Base-by-base conservation (phyloP, 2,888 invertebrate species). In the Xanthostigma xanthostigma region DNA sequence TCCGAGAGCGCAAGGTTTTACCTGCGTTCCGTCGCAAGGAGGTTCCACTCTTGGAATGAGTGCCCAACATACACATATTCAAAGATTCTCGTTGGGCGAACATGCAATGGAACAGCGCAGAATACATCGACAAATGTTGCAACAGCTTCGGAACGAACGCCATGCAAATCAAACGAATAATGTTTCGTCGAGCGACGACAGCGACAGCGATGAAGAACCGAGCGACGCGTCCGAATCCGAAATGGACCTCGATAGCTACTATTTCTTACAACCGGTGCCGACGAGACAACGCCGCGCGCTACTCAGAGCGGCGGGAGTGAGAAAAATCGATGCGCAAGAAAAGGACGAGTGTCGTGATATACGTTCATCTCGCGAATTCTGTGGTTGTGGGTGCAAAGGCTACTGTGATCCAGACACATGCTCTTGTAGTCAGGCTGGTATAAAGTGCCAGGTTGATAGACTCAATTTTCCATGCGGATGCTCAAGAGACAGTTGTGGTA, bases 361-460 rank as follows among this genome's bases (percentile, higher is more conserved):
- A 57, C 76, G 95, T 53, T 81, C 85, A 33, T 93, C 93, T 8
- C 75, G 95, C 13, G 95, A 96, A 64, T 86, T 89, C 59, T 94
- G 94, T 66, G 94, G 94, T 40, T 94, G 94, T 65, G 82, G 84
- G 43, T 94, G 94, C 64, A 86, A 91, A 66, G 88, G 87, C 45
- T 84, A 84, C 62, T 97, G 97, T 70, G 91, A 93, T 71, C 96
- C 96, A 1, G 93, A 93, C 59, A 91, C 84, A 17, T 97, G 97
- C 66, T 84, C 88, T 12, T 97, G 97, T 70, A 90, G 92, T 64
- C 80, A 87, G 62, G 89, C 89, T 41, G 94, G 93, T 52, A 96
- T 97, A 56, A 93, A 95, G 72, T 97, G 96, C 66, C 95, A 95
- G 76, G 95, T 97, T 48, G 96, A 97, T 68, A 78, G 96, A 52